Conservation (phyloP, 2,888 invertebrate species). For the Metallyticus violacea region DNA sequence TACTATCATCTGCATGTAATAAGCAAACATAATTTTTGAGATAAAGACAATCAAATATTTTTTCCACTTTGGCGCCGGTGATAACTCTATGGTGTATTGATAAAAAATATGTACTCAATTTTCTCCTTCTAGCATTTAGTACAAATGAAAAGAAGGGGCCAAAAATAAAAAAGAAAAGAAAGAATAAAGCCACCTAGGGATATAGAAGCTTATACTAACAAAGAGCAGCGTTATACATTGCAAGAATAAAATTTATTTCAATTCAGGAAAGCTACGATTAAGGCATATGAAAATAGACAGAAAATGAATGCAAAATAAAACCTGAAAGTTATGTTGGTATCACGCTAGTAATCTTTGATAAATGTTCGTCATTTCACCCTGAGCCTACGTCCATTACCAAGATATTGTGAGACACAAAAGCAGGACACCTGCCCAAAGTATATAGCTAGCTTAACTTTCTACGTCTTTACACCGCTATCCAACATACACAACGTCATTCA, state of each 20-base stretch:
- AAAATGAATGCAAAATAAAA: background rate
- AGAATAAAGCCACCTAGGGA: background rate
- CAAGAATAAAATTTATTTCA: constrained; percentile 1
- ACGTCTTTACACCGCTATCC: background rate
- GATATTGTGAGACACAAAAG: background rate
- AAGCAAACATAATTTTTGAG: too few species aligned
- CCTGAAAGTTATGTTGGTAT: too few species aligned
- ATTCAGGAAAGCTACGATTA: background rate
- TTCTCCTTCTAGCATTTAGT: too few species aligned
- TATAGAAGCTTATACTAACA: background rate
- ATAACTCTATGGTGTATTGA: too few species aligned
- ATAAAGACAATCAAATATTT: too few species aligned
- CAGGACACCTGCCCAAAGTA: background rate
- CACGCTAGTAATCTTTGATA: background rate
- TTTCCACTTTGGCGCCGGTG: too few species aligned
- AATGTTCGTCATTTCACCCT: background rate
- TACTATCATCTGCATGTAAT: too few species aligned
- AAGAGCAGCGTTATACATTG: background rate
- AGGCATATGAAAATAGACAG: background rate
- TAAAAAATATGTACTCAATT: too few species aligned
- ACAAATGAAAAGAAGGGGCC: too few species aligned
- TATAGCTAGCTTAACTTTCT: too few species aligned
- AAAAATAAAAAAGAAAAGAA: too few species aligned
- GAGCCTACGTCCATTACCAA: background rate
- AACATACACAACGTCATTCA: too few species aligned